Conservation (phyloP, 2,113 vertebrate genomes). For the Tor tambroides region DNA sequence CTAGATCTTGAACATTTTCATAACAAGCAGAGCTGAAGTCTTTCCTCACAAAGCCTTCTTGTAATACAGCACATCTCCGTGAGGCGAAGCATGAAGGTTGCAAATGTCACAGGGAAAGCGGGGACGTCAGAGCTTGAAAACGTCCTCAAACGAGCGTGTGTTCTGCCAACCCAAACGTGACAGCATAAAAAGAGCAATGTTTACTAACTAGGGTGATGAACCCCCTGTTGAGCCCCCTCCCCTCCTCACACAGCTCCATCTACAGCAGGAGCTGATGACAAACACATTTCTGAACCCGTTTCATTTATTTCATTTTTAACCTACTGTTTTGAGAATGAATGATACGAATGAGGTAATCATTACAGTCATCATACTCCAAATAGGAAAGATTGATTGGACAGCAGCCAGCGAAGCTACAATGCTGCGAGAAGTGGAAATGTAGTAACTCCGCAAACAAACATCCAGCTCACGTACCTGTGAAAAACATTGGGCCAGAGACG, state of each 20-base stretch:
- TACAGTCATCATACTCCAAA: conserved; percentile 31
- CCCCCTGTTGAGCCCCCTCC: conserved; percentile 5
- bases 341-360: conserved; percentile 10
- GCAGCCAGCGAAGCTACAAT: conserved; percentile 31
- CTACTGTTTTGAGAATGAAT: neutral
- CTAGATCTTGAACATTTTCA: conserved; percentile 17
- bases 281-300: conserved; percentile 13
- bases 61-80: conserved; percentile 32
- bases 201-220: conserved; percentile 48
- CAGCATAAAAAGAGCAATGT: conserved; percentile 51
- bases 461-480: conserved; percentile 11
- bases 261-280: neutral
- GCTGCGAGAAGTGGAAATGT: neutral
- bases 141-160: conserved; percentile 37
- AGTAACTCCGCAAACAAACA: neutral
- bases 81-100: conserved; percentile 48
- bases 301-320: conserved; percentile 36
- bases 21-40: neutral
- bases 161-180: conserved; percentile 23
- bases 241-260: neutral
- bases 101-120: conserved; percentile 49
- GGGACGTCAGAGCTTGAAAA: conserved; percentile 29
- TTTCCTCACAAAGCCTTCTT: conserved; percentile 24
- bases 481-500: neutral
- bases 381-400: conserved; percentile 26